These are phyloP conservation scores for Chrysaora quinquecirrha DNA, from an alignment of 30 jellyfish, hydroid and myxozoan species.

Conservation along the genomic window DNA sequence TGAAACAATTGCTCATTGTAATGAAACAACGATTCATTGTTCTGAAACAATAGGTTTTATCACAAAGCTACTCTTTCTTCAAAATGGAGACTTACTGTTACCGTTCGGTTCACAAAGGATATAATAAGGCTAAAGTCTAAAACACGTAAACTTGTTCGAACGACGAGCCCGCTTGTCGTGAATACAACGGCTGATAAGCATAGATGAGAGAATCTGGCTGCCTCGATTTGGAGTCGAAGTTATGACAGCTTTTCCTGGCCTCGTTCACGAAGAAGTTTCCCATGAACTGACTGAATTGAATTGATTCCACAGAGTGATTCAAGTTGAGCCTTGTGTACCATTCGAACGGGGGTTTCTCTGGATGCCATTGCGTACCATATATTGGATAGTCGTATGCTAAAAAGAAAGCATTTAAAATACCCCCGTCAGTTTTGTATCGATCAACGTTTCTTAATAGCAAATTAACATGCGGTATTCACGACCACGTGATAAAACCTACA, in stretches of 20 bases:
- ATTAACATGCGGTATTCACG: too few relatives aligned
- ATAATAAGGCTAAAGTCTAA: too few relatives aligned
- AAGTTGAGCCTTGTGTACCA: conserved; percentile 53
- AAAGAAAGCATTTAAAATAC: too few relatives aligned
- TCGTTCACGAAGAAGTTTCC: conserved; percentile 68
- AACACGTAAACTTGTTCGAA: conserved; percentile 1
- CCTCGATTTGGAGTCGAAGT: not conserved
- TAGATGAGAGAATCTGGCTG: conserved; percentile 14
- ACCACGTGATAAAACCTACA: too few relatives aligned
- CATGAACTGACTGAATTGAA: conserved; percentile 47
- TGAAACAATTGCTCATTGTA: too few relatives aligned
- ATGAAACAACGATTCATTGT: too few relatives aligned
- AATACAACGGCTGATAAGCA: conserved; percentile 19
- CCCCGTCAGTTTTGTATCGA: too few relatives aligned
- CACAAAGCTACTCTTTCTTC: too few relatives aligned
- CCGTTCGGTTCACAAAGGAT: too few relatives aligned
- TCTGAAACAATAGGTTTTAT: too few relatives aligned
- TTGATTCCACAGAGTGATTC: conserved; percentile 55
- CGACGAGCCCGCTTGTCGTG: not conserved
- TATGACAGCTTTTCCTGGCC: conserved; percentile 51
- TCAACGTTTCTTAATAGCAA: too few relatives aligned
- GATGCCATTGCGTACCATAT: conserved; percentile 78
- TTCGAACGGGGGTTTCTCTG: conserved; percentile 72
- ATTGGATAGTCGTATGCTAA: conserved; percentile 71
- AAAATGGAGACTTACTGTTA: too few relatives aligned